Base-by-base conservation (phyloP, 1,140 invertebrate genomes). In the Bombus confusus region DNA sequence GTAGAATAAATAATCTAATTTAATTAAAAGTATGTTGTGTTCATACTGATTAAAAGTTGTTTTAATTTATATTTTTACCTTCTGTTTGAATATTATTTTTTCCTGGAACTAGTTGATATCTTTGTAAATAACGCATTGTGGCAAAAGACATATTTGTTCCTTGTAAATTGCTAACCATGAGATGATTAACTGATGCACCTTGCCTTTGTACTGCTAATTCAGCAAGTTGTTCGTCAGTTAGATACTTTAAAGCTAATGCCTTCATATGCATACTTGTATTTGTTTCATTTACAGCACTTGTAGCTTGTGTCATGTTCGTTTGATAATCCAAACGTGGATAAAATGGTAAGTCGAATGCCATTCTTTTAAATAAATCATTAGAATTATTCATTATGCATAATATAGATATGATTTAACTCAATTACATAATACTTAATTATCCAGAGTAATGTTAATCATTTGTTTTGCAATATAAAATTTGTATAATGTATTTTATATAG, bases 121-220 rank as follows among this genome's bases (percentile, higher is more conserved):
- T 96, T 91, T 97, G 96, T 95, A 97, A 96, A 90, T 97, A 97
- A 90, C 96, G 96, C 92, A 96, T 95, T 34, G 96, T 97, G 59
- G 96, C 96, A 87, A 97, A 95, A 15, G 96, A 97, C 94, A 97
- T 96, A 68, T 97, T 96, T 59, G 89, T 88, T 39, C 93, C 93
- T 57, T 93, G 88, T 28, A 94, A 84, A 83, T 93, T 94, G 87
- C 91, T 91, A 39, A 93, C 37, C 88, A 93, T 88, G 13, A 92
- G 69, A 83, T 93, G 92, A 68, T 93, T 93, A 12, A 92, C 83
- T 31, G 91, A 88, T 41, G 87, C 68, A 79, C 87, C 88, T 84
- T 93, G 92, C 41, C 91, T 93, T 73, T 94, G 94, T n/a, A 92
- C 83, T 28, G 92, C 92, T 37, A 95, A 83, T 89, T 95, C 95